Conservation (phyloP, 2,113 vertebrate species). For the Barbus barbus region DNA sequence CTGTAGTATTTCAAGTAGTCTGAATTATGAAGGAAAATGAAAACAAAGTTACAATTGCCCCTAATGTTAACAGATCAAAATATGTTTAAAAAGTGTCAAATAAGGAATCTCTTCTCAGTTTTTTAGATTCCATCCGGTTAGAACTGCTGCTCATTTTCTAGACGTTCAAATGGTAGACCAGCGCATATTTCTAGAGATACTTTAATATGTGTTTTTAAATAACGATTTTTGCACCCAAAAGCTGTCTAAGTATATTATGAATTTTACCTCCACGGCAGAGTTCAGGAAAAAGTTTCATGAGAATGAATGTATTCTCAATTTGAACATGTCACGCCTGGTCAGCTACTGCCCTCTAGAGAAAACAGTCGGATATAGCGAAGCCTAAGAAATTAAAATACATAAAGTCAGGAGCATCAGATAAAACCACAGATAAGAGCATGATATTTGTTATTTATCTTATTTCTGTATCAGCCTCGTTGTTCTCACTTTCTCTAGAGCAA, state of each 20-base stretch:
- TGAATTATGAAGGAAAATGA: too few relatives aligned
- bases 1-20: too few relatives aligned
- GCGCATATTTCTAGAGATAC: neutral
- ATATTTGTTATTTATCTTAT: neutral
- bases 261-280: too few relatives aligned
- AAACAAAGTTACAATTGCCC: too few relatives aligned
- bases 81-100: neutral
- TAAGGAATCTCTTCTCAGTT: neutral
- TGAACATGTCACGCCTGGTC: neutral
- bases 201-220: neutral
- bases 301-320: neutral
- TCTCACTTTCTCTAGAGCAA: constrained; percentile 37
- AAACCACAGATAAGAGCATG: neutral
- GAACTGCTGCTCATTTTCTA: too few relatives aligned
- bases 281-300: neutral
- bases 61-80: neutral
- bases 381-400: neutral
- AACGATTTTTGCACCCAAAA: neutral
- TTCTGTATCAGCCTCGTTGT: neutral
- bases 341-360: constrained; percentile 45
- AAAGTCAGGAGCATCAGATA: neutral
- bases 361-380: neutral
- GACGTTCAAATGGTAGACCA: too few relatives aligned
- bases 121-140: neutral
- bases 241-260: neutral